Evolutionary conservation across 1,140 invertebrate genomes (phyloP), one percentile per base, ranked within the genome.

Genomic region (Archivesica marissinica): DNA sequence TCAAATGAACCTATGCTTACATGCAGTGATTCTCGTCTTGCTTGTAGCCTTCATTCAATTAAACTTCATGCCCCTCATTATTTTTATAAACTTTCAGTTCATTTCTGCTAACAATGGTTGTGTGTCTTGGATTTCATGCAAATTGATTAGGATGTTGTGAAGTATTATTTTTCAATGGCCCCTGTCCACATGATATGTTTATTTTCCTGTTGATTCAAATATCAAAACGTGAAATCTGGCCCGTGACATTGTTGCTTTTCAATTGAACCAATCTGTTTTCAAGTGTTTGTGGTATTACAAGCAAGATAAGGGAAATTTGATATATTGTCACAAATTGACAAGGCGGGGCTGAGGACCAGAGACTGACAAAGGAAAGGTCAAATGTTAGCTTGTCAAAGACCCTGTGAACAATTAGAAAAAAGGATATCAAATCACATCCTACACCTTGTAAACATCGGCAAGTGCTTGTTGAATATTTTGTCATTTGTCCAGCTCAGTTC

Each of bases 311-410:
- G 20, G 72, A 75, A 54, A 75, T 54, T 2, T 15, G 72, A 75
- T 75, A 75, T 75, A 75, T 75, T 56, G 39, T 75, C 52, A 75
- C 72, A 75, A 75, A 75, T 75, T 75, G 72, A 75, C 44, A 54
- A n/a, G 72, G 72, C 72, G 72, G 72, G 25, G 35, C 72, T 38
- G 9, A 17, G 47, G 50, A 44, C 17, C 2, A 17, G 20, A 30
- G 20, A 15, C 23, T 33, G 6, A 52, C 44, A 75, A 75, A 52
- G 72, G 44, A 33, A 54, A 75, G 47, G 72, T 75, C 28, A 75
- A 30, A 54, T 54, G 44, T 75, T 33, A 23, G 0, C 44, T 38
- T 20, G 61, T 47, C 66, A 70, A 47, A 41, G 20, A 47, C 39
- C 38, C 23, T 41, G 23, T 44, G 39, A 70, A 70, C 66, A 70